Conservation (phyloP, 2,113 vertebrate genomes). For the Triplophysa dalaica region DNA sequence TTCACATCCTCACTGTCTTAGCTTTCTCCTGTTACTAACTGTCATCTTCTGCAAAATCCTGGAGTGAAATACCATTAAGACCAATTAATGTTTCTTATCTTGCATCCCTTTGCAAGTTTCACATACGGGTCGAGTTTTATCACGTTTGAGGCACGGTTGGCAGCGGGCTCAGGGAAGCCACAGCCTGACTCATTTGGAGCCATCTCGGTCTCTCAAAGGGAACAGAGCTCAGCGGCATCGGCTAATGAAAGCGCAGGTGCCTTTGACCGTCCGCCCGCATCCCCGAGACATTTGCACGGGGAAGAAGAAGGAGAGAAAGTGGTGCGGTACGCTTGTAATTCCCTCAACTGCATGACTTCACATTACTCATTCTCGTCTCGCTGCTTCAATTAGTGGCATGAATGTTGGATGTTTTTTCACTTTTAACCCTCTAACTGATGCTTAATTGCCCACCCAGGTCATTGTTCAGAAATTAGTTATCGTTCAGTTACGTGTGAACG, state of each 20-base stretch:
- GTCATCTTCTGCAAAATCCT: background rate
- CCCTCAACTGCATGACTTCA: conserved; percentile 18
- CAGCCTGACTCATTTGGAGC: background rate
- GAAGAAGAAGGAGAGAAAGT: conserved; percentile 9
- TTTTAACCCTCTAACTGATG: conserved; percentile 10
- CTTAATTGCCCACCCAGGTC: conserved; percentile 49
- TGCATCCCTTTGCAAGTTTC: conserved; percentile 2
- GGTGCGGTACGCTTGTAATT: conserved; percentile 26
- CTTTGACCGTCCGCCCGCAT: conserved; percentile 16
- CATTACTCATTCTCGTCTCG: conserved; percentile 48
- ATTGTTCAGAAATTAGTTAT: conserved; percentile 44
- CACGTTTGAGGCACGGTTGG: background rate
- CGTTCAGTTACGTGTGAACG: conserved; percentile 37
- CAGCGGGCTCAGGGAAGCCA: background rate
- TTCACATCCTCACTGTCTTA: background rate
- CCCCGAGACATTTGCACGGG: conserved; percentile 21
- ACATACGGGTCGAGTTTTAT: background rate
- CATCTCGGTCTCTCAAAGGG: conserved; percentile 15
- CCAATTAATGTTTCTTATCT: background rate
- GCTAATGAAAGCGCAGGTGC: conserved; percentile 30
- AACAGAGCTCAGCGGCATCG: background rate
- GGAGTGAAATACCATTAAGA: conserved; percentile 10
- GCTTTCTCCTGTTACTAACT: background rate
- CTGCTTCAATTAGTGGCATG: conserved; percentile 38
- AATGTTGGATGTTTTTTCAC: conserved; percentile 31